A percentile compares a stretch with the other conserved stretches of the same genome.
Conservation (phyloP, 23 tunicate genomes). For the Styela plicata region DNA sequence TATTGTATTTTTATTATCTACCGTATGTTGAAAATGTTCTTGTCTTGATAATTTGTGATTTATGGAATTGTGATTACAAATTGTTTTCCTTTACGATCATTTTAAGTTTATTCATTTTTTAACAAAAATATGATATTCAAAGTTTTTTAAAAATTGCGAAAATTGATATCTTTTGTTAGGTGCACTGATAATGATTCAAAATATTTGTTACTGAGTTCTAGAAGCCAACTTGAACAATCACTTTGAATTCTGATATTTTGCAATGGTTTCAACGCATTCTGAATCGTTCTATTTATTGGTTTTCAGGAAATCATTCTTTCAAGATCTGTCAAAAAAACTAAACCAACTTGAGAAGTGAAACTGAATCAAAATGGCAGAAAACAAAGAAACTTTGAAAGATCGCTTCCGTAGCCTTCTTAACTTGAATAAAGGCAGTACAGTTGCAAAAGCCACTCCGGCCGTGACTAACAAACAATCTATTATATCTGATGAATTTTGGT, state of each 20-base stretch:
- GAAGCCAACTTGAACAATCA: no score
- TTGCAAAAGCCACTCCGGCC: not conserved
- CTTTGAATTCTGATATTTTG: no score
- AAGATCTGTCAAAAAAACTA: conserved; percentile 8
- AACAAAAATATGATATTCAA: not conserved
- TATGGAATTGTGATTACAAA: no score
- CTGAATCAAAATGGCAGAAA: conserved; percentile 55
- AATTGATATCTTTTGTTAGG: no score
- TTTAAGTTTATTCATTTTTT: conserved; percentile 4
- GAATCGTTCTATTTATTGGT: no score
- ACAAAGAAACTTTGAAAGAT: conserved; percentile 37
- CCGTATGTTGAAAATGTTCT: no score
- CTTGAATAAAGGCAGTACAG: conserved; percentile 1
- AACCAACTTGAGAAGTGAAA: not conserved
- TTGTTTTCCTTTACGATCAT: conserved; percentile 32
- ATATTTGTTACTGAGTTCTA: no score
- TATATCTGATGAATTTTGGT: conserved; percentile 60
- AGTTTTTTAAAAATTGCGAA: not conserved
- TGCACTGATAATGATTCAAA: no score
- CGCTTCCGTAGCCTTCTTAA: conserved; percentile 30
- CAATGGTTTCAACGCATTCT: no score
- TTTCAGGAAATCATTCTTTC: no score
- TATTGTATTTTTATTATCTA: no score
- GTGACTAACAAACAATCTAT: not conserved
- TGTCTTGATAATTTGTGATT: no score